These are phyloP conservation scores for Uria lomvia DNA, from an alignment of 2,113 vertebrate species.

Conservation along the genomic window DNA sequence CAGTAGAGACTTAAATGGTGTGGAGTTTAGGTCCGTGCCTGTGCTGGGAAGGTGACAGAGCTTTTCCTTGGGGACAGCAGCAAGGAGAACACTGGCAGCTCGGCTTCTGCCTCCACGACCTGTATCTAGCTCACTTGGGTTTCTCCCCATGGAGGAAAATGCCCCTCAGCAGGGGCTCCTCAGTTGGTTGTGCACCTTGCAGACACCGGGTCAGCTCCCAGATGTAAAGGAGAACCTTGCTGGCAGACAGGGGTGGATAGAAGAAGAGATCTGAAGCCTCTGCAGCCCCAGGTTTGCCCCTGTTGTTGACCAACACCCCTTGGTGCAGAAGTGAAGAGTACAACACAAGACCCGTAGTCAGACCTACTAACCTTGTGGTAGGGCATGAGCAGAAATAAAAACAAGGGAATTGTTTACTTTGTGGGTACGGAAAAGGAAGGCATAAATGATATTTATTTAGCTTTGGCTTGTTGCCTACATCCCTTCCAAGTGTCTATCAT, in stretches of 20 bases:
- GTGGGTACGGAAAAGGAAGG: neutral
- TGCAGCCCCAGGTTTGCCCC: neutral
- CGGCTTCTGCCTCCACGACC: neutral
- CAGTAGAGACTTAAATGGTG: neutral
- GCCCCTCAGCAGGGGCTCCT: neutral
- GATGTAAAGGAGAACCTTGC: neutral
- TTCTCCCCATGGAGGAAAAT: neutral
- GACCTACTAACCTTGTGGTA: neutral
- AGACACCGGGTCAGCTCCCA: neutral
- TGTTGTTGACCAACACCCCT: neutral
- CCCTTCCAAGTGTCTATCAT: neutral
- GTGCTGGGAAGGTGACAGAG: neutral
- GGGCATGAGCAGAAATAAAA: neutral
- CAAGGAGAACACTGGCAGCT: neutral
- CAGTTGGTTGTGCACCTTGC: neutral
- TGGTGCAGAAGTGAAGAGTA: neutral
- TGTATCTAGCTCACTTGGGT: neutral
- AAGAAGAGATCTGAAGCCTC: neutral
- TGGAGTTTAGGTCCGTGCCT: neutral
- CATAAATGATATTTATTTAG: neutral
- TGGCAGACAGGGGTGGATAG: neutral
- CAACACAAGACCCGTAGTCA: neutral
- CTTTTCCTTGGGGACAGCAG: neutral
- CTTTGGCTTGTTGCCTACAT: neutral
- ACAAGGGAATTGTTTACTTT: neutral